Evolutionary conservation across 2,113 vertebrate genomes (phyloP).

Genomic region (Prionailurus viverrinus): DNA sequence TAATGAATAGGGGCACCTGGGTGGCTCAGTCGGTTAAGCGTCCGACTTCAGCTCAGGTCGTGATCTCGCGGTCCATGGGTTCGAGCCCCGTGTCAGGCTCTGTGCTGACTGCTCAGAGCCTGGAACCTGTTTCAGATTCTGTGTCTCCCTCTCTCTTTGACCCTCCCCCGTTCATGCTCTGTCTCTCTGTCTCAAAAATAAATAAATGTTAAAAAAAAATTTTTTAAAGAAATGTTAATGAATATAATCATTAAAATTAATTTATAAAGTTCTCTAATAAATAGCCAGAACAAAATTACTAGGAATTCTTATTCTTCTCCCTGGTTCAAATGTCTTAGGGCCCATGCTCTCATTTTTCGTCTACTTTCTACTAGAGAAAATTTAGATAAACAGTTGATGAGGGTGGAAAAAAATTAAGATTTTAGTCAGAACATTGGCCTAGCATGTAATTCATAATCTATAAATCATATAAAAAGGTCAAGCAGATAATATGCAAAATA

Average conservation of each 20-base stretch:
- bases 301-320: not conserved
- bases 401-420: not conserved
- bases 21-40: too few relatives aligned
- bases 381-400: not conserved
- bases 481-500: conserved; percentile 2
- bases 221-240: not conserved
- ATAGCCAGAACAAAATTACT: not conserved
- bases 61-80: too few relatives aligned
- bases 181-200: too few relatives aligned
- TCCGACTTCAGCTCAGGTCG: too few relatives aligned
- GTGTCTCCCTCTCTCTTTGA: too few relatives aligned
- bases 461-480: not conserved
- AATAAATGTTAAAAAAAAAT: too few relatives aligned
- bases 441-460: not conserved
- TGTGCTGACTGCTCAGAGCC: too few relatives aligned
- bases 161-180: too few relatives aligned
- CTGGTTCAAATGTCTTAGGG: not conserved
- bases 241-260: conserved; percentile 15
- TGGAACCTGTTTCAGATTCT: too few relatives aligned
- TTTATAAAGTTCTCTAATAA: conserved; percentile 33
- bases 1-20: not conserved
- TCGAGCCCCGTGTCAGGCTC: too few relatives aligned
- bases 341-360: not conserved
- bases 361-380: not conserved
- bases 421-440: not conserved